Percentiles rank a stretch among this genome's conserved stretches.
phyloP scores from a whole-genome alignment of 2,113 vertebrate species.

The Mellivora capensis region DNA sequence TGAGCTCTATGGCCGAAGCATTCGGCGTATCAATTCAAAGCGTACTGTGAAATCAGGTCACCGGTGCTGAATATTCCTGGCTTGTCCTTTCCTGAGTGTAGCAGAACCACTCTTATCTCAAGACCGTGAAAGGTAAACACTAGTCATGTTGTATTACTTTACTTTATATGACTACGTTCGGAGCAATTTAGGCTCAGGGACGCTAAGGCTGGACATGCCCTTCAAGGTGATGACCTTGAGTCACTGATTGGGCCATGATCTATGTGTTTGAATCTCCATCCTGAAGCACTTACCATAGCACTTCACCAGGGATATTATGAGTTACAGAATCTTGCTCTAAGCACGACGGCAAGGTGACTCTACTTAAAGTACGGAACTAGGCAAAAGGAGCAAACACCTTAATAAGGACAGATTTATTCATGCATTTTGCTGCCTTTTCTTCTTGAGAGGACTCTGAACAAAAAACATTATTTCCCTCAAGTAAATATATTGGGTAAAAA shows the following conservation, averaged over 20 bases:
- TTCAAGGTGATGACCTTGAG: background rate
- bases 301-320: background rate
- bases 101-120: background rate
- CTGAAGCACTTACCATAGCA: background rate
- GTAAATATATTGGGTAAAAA: background rate
- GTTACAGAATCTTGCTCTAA: background rate
- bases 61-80: background rate
- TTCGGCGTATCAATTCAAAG: background rate
- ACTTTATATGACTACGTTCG: background rate
- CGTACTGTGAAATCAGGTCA: background rate
- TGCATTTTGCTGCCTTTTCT: background rate
- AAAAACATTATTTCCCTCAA: background rate
- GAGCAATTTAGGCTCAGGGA: background rate
- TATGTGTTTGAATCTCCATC: background rate
- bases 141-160: background rate
- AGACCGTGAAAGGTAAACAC: background rate
- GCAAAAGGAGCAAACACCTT: slow-evolving; percentile 5
- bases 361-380: background rate
- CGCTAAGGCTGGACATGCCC: background rate
- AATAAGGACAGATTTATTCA: background rate
- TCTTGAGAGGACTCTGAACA: background rate
- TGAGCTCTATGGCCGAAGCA: background rate
- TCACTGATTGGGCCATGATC: background rate
- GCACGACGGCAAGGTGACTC: background rate
- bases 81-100: background rate